Evolutionary conservation across 2,113 vertebrate species (phyloP), one percentile per base, ranked within the genome.

Genomic region (Herpetotheres cachinnans): DNA sequence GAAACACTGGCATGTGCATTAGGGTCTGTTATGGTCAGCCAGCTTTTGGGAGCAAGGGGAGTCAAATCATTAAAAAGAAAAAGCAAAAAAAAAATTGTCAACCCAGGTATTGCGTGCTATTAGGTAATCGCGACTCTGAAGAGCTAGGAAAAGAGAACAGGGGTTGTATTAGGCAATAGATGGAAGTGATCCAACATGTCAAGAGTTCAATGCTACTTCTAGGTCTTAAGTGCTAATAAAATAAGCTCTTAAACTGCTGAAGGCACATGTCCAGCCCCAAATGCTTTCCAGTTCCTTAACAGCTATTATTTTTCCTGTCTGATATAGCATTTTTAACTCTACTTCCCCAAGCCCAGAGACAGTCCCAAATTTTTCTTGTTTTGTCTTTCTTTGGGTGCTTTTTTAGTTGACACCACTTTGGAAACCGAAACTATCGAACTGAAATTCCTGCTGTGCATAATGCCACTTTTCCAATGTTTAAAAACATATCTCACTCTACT

Each of bases 181-280:
- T 97, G 94, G 95, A 96, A 93, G 38, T 46, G 24, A 32, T 96
- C 96, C 96, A 96, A 73, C 9, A 63, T 78, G 95, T 97, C 91
- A 97, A 93, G 93, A 56, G 94, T 95, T 97, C 93, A 96, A 52
- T 92, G 94, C 93, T 97, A 97, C 97, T 96, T 97, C 96, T 96
- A 93, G 91, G 82, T 94, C 95, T 94, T 90, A 93, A 97, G 93
- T 95, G 95, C 84, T 94, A 97, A 94, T 97, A 97, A 97, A 97
- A 97, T 94, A 96, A 97, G 89, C 94, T 93, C 89, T 82, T 90
- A 96, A 95, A 96, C 78, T 88, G 87, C 89, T 88, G 55, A 83
- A 96, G 96, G 93, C 93, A 91, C 78, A 90, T 88, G 84, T 96
- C 93, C 93, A 96, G 93, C 78, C 47, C 42, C 4, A 8, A 93